Conservation (phyloP, 2,113 vertebrate species). For the Chaetodon auriga region DNA sequence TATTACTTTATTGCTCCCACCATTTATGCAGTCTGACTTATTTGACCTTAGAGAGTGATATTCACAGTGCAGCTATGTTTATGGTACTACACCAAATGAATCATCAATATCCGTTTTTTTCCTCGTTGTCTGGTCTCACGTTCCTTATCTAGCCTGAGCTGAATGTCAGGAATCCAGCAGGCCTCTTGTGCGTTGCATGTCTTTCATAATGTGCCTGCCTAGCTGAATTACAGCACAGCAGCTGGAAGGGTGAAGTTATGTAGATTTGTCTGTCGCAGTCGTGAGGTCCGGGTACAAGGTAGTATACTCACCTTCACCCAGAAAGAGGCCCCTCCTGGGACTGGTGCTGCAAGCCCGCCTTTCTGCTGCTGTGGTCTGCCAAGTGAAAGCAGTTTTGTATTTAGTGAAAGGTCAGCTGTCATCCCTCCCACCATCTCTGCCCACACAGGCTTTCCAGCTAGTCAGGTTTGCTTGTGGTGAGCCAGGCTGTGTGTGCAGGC, state of each 20-base stretch:
- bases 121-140: not conserved
- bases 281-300: conserved; percentile 46
- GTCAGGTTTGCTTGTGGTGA: conserved; percentile 48
- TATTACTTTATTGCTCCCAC: not conserved
- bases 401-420: conserved; percentile 75
- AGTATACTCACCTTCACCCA: conserved; percentile 58
- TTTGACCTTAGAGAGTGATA: not conserved
- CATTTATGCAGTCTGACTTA: not conserved
- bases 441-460: conserved; percentile 49
- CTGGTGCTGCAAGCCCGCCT: conserved; percentile 23
- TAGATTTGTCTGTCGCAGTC: conserved; percentile 45
- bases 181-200: conserved; percentile 1
- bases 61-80: not conserved
- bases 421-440: conserved; percentile 38
- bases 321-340: conserved; percentile 55
- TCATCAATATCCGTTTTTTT: not conserved
- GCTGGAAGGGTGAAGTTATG: conserved; percentile 48
- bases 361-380: conserved; percentile 57
- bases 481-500: not conserved
- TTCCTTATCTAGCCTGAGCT: not conserved
- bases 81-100: not conserved
- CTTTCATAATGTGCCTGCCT: not conserved
- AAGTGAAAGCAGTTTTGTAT: conserved; percentile 72
- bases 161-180: conserved; percentile 3
- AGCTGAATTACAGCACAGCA: conserved; percentile 45